A percentile compares a stretch with the other conserved stretches of the same genome.
Conservation (phyloP, 2,888 invertebrate species). For the Parnassius mnemosyne region DNA sequence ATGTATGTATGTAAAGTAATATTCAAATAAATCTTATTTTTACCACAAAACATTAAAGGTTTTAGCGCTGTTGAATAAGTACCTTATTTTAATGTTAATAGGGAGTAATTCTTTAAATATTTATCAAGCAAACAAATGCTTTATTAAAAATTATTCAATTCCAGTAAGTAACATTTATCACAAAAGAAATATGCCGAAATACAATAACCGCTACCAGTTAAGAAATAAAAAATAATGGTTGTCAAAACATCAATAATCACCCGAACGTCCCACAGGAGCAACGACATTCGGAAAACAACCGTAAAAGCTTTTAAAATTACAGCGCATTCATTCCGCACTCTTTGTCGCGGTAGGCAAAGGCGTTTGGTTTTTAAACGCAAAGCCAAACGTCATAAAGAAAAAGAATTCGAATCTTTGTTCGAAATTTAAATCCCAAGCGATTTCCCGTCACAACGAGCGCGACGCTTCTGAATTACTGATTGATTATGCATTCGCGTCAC, state of each 20-base stretch:
- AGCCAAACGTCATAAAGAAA: slow-evolving; percentile 48
- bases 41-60: too few species aligned
- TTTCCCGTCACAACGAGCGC: slow-evolving; percentile 58
- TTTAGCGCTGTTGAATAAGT: too few species aligned
- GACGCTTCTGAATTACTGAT: slow-evolving; percentile 71
- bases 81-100: too few species aligned
- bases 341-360: slow-evolving; percentile 61
- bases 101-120: too few species aligned
- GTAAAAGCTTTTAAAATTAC: slow-evolving; percentile 78
- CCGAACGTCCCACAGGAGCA: slow-evolving; percentile 52
- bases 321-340: slow-evolving; percentile 69
- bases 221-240: slow-evolving; percentile 48
- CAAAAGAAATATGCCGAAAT: not conserved
- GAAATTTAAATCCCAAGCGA: slow-evolving; percentile 68
- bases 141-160: too few species aligned
- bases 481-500: slow-evolving; percentile 76
- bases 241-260: slow-evolving; percentile 77
- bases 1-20: too few species aligned
- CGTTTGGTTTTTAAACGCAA: slow-evolving; percentile 57
- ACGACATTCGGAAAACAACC: slow-evolving; percentile 60
- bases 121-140: too few species aligned
- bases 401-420: slow-evolving; percentile 66
- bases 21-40: too few species aligned
- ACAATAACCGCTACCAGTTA: slow-evolving; percentile 33
- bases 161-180: not conserved